Percentiles rank a stretch among this genome's conserved stretches.
phyloP scores from a whole-genome alignment of 92 coral and sea anemone species.

The Blastomussa wellsi region DNA sequence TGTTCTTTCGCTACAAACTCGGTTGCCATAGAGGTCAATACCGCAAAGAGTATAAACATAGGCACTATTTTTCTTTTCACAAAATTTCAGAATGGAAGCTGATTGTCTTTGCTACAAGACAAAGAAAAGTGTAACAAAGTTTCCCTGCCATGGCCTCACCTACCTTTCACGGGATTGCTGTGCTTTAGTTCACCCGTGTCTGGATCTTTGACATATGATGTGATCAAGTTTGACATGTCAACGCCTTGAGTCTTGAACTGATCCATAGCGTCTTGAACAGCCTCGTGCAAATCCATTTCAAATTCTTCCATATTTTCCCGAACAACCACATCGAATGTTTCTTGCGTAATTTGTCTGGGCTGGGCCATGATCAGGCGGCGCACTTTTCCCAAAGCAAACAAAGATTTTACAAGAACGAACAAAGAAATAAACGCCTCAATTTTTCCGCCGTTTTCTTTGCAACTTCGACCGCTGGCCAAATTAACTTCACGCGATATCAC shows the following conservation, averaged over 20 bases:
- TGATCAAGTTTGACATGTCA: constrained; percentile 78
- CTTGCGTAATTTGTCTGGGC: constrained; percentile 70
- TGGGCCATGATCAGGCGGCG: constrained; percentile 53
- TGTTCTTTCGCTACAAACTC: not conserved
- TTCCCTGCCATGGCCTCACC: not conserved
- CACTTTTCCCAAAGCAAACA: not conserved
- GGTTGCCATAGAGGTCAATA: not conserved
- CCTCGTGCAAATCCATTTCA: constrained; percentile 86
- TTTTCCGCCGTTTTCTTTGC: constrained; percentile 22
- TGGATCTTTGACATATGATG: constrained; percentile 56
- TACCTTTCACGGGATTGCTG: constrained; percentile 85
- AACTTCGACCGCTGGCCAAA: constrained; percentile 29
- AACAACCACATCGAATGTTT: constrained; percentile 84
- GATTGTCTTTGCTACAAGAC: not conserved
- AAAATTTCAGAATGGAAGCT: not conserved
- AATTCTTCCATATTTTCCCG: constrained; percentile 86
- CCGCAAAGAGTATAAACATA: not conserved
- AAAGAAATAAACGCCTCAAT: not conserved
- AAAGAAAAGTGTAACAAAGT: not conserved
- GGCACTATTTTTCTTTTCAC: not conserved
- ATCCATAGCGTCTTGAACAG: constrained; percentile 67
- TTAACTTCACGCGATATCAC: constrained; percentile 1
- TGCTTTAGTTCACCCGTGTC: constrained; percentile 57
- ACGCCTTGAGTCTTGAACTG: constrained; percentile 89
- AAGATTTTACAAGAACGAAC: not conserved